These are phyloP conservation scores for Flabesymbios commensalis DNA, from an alignment of 2,888 invertebrate genomes.

Conservation along the genomic window DNA sequence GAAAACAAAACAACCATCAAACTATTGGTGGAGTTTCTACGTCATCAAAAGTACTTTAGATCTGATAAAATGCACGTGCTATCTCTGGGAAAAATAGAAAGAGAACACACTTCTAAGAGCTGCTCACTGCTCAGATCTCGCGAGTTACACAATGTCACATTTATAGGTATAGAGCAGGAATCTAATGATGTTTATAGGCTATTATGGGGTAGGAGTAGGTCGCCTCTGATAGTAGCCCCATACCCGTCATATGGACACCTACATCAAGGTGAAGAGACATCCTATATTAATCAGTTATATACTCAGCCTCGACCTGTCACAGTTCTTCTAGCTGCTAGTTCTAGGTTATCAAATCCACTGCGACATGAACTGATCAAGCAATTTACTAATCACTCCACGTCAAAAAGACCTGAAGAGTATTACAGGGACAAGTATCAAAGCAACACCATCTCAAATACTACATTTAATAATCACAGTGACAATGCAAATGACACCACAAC, in stretches of 20 bases:
- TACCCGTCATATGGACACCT: conserved; percentile 49
- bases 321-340: conserved; percentile 41
- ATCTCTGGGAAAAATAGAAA: conserved; percentile 43
- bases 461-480: neutral
- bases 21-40: neutral
- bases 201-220: neutral
- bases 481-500: neutral
- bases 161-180: conserved; percentile 42
- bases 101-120: conserved; percentile 28
- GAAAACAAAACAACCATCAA: neutral
- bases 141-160: conserved; percentile 33
- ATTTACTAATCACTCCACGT: conserved; percentile 31
- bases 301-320: conserved; percentile 33
- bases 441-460: neutral
- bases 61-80: conserved; percentile 42
- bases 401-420: neutral
- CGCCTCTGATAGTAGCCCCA: conserved; percentile 40
- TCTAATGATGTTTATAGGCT: neutral
- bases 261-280: neutral
- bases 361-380: conserved; percentile 41
- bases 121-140: conserved; percentile 39
- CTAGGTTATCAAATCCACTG: conserved; percentile 38
- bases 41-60: neutral
- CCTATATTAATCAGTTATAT: neutral
- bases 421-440: neutral